A percentile compares a stretch with the other conserved stretches of the same genome.
Evolutionary conservation across 2,113 vertebrate genomes (phyloP).

Genomic region (Lichenostomus cassidix): DNA sequence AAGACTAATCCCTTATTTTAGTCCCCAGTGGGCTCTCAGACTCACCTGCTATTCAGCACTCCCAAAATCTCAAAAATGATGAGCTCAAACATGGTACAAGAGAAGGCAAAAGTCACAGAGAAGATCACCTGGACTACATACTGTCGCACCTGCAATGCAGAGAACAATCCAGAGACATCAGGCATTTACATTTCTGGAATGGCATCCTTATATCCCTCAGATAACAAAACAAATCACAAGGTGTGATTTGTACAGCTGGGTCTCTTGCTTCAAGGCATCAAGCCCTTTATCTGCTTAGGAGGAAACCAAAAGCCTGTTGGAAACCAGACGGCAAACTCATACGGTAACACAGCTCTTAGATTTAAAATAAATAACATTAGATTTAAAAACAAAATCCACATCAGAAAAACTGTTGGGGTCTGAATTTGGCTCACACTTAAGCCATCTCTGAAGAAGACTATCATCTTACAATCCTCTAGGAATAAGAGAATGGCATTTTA

Average conservation of each 20-base stretch:
- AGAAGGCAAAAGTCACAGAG: constrained; percentile 97
- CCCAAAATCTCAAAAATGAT: constrained; percentile 99
- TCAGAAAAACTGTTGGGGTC: background rate
- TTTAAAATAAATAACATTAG: background rate
- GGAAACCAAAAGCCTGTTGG: background rate
- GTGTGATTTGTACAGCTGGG: background rate
- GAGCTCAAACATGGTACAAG: constrained; percentile 99
- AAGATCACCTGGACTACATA: constrained; percentile 98
- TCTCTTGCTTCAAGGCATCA: background rate
- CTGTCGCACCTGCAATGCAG: constrained; percentile 83
- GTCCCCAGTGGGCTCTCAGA: background rate
- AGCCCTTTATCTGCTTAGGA: background rate
- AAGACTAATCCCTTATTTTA: background rate
- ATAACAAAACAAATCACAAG: background rate
- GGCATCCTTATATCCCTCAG: background rate
- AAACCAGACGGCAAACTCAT: background rate
- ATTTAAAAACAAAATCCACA: background rate
- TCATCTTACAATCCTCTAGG: accelerated
- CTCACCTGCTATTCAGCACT: constrained; percentile 91
- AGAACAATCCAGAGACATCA: constrained; percentile 5
- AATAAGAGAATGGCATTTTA: background rate
- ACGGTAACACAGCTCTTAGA: background rate
- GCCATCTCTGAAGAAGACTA: background rate
- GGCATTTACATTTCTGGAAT: background rate
- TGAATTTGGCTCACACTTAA: background rate